Base-by-base conservation (phyloP, 2,888 invertebrate species). In the Nymphalis urticae region DNA sequence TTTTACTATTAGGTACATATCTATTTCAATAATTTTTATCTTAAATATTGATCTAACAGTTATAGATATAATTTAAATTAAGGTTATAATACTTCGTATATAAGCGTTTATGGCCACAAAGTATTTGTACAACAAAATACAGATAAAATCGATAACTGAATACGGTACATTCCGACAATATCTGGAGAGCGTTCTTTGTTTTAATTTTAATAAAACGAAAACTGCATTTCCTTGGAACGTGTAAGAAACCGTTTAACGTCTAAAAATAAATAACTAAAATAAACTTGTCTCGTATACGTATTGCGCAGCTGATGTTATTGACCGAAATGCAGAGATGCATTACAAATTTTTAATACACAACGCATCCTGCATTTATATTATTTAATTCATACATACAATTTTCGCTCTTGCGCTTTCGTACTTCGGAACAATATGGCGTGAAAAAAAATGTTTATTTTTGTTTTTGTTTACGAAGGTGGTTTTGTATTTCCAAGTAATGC, bases 261-360 rank as follows among this genome's bases (percentile, higher is more conserved):
- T 56, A 62, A 58, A 67, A 58, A 67, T 56, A 66, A 24, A 67
- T 24, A 8, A n/a, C 47, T n/a, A 62, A 62, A 62, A 62, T 66
- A 36, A 61, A 17, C 48, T 56, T 62, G 62, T 56, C 56, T 62
- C 56, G 66, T 42, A 48, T 32, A 62, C 48, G 66, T 36, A 36
- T 47, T 59, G 62, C 59, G 62, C 51, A 65, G n/a, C 56, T 47
- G 69, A 69, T 62, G 69, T 53, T 69, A 69, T 51, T 69, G 69
- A 65, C 69, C 62, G 62, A 69, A 58, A 54, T 59, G 62, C 58
- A 48, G 61, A 48, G 56, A 56, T 48, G 56, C 54, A 56, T 54
- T n/a, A 56, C 48, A 9, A n/a, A 21, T 27, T 32, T 48, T 32
- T 32, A 48, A 19, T 58, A 42, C 36, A 17, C 10, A 42, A 65